These are phyloP conservation scores for Cephus pygmeus DNA, from an alignment of 2,888 invertebrate genomes.

Conservation along the genomic window DNA sequence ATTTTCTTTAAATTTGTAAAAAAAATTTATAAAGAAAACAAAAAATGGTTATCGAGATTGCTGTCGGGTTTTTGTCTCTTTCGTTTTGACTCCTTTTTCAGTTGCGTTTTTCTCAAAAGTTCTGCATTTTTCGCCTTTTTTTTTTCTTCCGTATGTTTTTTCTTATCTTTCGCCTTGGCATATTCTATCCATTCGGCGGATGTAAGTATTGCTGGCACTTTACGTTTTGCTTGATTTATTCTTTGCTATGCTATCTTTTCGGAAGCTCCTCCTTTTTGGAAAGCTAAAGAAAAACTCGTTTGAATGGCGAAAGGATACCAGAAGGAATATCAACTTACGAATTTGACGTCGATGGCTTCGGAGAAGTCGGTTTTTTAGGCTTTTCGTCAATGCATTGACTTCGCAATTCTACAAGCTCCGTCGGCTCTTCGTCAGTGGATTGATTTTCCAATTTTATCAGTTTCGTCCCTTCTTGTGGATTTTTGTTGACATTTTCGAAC, in stretches of 20 bases:
- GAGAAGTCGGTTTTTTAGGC: background rate
- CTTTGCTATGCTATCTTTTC: too few relatives aligned
- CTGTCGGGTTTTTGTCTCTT: conserved; percentile 9
- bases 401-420: conserved; percentile 9
- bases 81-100: too few relatives aligned
- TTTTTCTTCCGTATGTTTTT: conserved; percentile 28
- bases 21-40: background rate
- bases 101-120: too few relatives aligned
- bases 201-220: conserved; percentile 32
- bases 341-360: conserved; percentile 9
- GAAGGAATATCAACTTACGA: conserved; percentile 10
- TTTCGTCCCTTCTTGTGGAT: background rate
- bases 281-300: conserved; percentile 29
- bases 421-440: background rate
- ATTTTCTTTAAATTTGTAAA: too few relatives aligned
- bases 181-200: conserved; percentile 31
- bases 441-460: conserved; percentile 4
- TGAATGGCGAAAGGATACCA: conserved; percentile 28
- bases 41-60: background rate
- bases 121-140: conserved; percentile 9
- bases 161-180: conserved; percentile 31
- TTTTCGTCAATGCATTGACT: background rate
- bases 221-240: conserved; percentile 24
- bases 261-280: conserved; percentile 18
- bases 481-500: too few relatives aligned